phyloP scores from a whole-genome alignment of 2,113 vertebrate species.

The Hemichromis elongatus region DNA sequence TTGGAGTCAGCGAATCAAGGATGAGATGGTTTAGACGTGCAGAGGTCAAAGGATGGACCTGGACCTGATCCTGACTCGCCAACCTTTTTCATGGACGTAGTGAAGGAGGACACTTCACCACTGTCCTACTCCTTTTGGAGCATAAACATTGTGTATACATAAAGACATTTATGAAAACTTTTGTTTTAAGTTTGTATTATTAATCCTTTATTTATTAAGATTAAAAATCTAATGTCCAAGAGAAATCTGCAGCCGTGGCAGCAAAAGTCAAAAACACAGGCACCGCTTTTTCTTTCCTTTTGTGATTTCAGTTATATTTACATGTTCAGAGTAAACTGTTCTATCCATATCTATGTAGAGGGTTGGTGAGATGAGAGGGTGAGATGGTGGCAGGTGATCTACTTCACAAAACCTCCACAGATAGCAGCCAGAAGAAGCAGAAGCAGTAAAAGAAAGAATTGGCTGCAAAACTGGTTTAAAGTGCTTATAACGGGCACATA shows the following conservation, averaged over 20 bases:
- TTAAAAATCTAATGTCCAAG: rapidly evolving
- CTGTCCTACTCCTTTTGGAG: not conserved
- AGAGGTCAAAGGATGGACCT: not conserved
- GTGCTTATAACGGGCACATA: not conserved
- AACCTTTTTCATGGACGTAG: not conserved
- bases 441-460: not conserved
- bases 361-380: not conserved
- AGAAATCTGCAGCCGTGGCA: not conserved
- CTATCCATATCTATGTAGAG: not conserved
- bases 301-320: not conserved
- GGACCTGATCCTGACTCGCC: not conserved
- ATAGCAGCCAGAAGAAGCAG: not conserved
- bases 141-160: not conserved
- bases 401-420: not conserved
- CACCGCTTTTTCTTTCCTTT: not conserved
- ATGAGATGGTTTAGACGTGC: not conserved
- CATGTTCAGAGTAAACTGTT: not conserved
- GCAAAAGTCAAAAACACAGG: not conserved
- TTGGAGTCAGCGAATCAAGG: not conserved
- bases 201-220: not conserved
- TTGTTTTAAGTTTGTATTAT: not conserved
- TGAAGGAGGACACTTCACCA: too few species aligned
- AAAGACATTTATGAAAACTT: not conserved
- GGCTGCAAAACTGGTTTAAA: not conserved
- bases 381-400: not conserved